Evolutionary conservation across 2,797 vertebrate genomes (phyloP), one percentile per base, ranked within the genome.

Genomic region (Megalops cyprinoides): DNA sequence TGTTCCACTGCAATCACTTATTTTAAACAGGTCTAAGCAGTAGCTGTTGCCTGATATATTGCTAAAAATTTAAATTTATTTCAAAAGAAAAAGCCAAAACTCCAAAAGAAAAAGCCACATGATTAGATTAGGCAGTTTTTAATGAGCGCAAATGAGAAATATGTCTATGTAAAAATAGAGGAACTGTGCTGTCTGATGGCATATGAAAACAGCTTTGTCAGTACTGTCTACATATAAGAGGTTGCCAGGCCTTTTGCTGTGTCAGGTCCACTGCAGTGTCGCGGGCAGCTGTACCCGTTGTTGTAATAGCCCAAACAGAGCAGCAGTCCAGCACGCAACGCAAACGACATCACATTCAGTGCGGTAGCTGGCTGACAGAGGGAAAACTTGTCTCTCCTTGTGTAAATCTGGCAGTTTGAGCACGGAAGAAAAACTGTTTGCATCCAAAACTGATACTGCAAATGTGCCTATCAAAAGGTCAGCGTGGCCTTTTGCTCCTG

Each of bases 241-340:
- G 74, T 84, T 73, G 65, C 80, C 84, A 84, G 77, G 67, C 84
- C 78, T 81, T 85, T 51, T 81, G 80, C 81, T 80, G 37, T 84
- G 77, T 65, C 81, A 53, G 84, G 87, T 83, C 85, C 84, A 87
- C 84, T 85, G 86, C 79, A 82, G 67, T 83, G 77, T 76, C 10
- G 79, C 76, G 49, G 81, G 60, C 53, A 73, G n/a, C 51, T 58
- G 79, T 65, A 49, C 18, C 78, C n/a, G 74, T 79, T 76, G 77
- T 78, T 86, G 79, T 76, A 79, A 74, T 78, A 75, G 8, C 78
- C 77, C 74, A 76, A 46, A 49, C 76, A 83, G 75, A 71, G 60
- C 34, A 69, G 80, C 73, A 49, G 77, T 82, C 82, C 74, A 79
- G 44, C 42, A 48, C 71, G 60, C 58, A 82, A 77, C 81, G 79